These are phyloP conservation scores for Eustalomyia histrio DNA, from an alignment of 2,888 invertebrate species.

Conservation along the genomic window DNA sequence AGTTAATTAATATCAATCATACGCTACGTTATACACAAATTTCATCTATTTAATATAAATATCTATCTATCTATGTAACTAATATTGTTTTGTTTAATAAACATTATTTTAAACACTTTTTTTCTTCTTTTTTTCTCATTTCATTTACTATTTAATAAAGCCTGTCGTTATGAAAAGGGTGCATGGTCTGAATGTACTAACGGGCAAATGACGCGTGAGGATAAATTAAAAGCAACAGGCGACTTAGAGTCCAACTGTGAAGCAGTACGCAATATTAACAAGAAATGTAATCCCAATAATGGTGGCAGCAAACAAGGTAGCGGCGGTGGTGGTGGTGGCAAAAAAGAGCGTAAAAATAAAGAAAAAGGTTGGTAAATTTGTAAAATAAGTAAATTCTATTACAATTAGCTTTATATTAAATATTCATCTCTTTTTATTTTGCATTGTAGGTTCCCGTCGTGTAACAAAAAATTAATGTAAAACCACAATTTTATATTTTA, in stretches of 20 bases:
- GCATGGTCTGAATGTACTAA: constrained; percentile 90
- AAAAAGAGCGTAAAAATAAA: constrained; percentile 78
- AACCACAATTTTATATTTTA: constrained; percentile 27
- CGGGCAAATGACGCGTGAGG: constrained; percentile 90
- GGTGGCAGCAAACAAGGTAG: constrained; percentile 83
- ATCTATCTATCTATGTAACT: no score
- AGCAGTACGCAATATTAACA: constrained; percentile 87
- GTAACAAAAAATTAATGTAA: constrained; percentile 36
- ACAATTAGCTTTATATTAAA: constrained; percentile 47
- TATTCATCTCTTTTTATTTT: constrained; percentile 13
- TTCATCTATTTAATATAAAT: background rate
- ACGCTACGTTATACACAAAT: background rate
- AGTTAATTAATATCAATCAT: background rate
- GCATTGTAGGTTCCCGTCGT: constrained; percentile 55
- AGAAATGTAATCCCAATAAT: constrained; percentile 89
- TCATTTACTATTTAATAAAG: constrained; percentile 76
- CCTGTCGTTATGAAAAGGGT: constrained; percentile 94
- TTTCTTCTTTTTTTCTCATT: constrained; percentile 6
- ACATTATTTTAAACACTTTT: background rate
- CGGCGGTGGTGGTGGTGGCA: constrained; percentile 82
- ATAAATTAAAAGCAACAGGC: constrained; percentile 88
- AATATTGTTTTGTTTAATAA: background rate
- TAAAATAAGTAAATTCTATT: background rate
- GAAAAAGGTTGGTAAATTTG: constrained; percentile 80
- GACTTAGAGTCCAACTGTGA: constrained; percentile 82